Evolutionary conservation across 2,888 invertebrate genomes (phyloP), one percentile per base, ranked within the genome.

Genomic region (Platycnemis pennipes): DNA sequence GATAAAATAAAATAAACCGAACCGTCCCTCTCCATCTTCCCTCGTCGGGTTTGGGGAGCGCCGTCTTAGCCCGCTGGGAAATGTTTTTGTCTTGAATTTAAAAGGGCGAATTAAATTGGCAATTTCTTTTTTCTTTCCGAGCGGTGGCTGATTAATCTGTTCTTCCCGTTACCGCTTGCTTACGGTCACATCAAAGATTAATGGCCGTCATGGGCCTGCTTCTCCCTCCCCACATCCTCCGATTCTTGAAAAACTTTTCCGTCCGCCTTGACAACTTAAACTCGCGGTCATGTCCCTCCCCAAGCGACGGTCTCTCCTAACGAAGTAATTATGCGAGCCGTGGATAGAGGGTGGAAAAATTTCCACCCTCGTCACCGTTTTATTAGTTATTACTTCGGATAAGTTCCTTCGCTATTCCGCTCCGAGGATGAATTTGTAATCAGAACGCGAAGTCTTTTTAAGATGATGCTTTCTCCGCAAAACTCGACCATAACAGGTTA

Each of bases 1-100:
- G 37, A 77, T 37, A 77, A 77, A 37, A 77, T 77, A 37, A 63
- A 63, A 31, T 37, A 77, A 77, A 77, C 77, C 31, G 69, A 8
- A 26, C 44, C 87, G 16, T 87, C 44, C 53, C 19, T 46, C 56
- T 42, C 63, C 16, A 91, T 63, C 42, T 56, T 91, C 63, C 56
- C 77, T 77, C 5, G 37, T 13, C 26, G 26, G 22, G 31, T 31
- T 7, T 11, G 69, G 7, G 77, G 8, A 37, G 37, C n/a, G 37
- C 69, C 16, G 45, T 45, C 91, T 44, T n/a, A 7, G 8, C 42
- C 89, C 89, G 19, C n/a, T 8, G 91, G 91, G 91, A 91, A 91
- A 91, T 91, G 91, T 91, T 91, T n/a, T 91, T 91, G 91, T 91
- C 91, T 63, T 69, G 91, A 91, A 91, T 91, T 91, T 91, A 91